Percentiles rank a stretch among this genome's conserved stretches.
Conservation (phyloP, 1,140 invertebrate species). For the Caenorhabditis brenneri region DNA sequence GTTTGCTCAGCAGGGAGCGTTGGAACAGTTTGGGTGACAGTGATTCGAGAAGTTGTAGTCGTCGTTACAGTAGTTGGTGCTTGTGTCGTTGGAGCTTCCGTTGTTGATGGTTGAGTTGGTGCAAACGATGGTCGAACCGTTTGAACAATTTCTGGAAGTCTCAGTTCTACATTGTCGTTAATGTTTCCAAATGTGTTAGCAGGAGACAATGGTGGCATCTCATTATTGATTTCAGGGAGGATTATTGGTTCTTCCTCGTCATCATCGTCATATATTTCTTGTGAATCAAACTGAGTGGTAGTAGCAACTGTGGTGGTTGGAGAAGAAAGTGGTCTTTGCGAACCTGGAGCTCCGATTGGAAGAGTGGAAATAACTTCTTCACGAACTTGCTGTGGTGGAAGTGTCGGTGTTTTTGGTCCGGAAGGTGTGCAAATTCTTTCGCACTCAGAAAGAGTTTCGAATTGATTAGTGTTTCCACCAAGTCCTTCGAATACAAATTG, state of each 20-base stretch:
- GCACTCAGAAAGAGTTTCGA: conserved; percentile 83
- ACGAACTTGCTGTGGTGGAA: background rate
- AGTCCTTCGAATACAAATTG: conserved; percentile 78
- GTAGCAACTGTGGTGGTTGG: background rate
- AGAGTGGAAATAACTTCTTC: background rate
- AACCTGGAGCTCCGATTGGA: background rate
- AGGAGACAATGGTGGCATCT: background rate
- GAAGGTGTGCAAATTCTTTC: conserved; percentile 77
- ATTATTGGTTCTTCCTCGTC: conserved; percentile 20
- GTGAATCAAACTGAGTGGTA: conserved; percentile 2
- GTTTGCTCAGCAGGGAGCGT: background rate
- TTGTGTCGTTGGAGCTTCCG: background rate
- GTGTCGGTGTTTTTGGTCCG: conserved; percentile 10
- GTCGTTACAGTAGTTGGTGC: background rate
- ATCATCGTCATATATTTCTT: conserved; percentile 7
- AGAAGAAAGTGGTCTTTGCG: background rate
- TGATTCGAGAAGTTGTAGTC: background rate
- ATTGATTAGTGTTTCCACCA: conserved; percentile 86
- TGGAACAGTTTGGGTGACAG: background rate
- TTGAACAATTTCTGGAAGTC: conserved; percentile 7
- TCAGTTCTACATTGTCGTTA: background rate
- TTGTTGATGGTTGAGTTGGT: conserved; percentile 2
- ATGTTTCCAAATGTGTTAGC: background rate
- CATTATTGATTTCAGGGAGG: background rate
- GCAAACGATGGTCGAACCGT: conserved; percentile 2